phyloP scores from a whole-genome alignment of 1,140 invertebrate genomes.

The Papilio aristodemus region DNA sequence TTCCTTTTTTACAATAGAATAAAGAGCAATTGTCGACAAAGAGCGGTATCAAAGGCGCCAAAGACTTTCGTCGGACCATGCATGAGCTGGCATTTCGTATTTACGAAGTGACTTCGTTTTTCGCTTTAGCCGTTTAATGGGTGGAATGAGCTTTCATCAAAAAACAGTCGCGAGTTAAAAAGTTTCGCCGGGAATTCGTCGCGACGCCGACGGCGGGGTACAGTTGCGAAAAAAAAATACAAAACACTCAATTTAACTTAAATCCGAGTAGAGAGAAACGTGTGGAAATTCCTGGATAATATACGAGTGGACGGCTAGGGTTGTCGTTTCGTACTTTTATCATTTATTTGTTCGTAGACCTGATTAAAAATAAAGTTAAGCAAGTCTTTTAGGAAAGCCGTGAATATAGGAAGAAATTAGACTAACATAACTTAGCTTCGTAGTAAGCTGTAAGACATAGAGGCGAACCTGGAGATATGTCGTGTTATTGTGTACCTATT shows the following conservation, averaged over 20 bases:
- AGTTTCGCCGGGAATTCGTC: constrained; percentile 22
- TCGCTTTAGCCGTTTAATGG: constrained; percentile 26
- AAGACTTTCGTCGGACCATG: neutral
- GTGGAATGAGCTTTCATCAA: constrained; percentile 27
- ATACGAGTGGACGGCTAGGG: constrained; percentile 8
- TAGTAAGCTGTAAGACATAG: too few relatives aligned
- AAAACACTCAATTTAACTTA: constrained; percentile 34
- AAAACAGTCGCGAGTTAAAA: constrained; percentile 26
- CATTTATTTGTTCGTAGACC: too few relatives aligned
- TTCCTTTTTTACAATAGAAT: constrained; percentile 10
- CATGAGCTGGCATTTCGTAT: constrained; percentile 10
- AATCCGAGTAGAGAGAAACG: constrained; percentile 35
- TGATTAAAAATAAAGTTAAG: too few relatives aligned
- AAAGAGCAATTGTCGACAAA: constrained; percentile 9
- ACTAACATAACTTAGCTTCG: too few relatives aligned
- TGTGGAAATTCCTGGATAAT: constrained; percentile 39
- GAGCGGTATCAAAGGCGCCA: constrained; percentile 4
- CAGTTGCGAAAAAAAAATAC: constrained; percentile 22
- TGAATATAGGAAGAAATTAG: too few relatives aligned
- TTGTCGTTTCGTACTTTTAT: neutral
- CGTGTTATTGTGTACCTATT: too few relatives aligned
- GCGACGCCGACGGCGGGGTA: neutral
- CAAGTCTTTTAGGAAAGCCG: too few relatives aligned
- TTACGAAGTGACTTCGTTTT: constrained; percentile 25
- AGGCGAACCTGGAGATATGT: too few relatives aligned